A percentile compares a stretch with the other conserved stretches of the same genome.
phyloP scores from a whole-genome alignment of 2,113 vertebrate species.

The Sterrhoptilus dennistouni region DNA sequence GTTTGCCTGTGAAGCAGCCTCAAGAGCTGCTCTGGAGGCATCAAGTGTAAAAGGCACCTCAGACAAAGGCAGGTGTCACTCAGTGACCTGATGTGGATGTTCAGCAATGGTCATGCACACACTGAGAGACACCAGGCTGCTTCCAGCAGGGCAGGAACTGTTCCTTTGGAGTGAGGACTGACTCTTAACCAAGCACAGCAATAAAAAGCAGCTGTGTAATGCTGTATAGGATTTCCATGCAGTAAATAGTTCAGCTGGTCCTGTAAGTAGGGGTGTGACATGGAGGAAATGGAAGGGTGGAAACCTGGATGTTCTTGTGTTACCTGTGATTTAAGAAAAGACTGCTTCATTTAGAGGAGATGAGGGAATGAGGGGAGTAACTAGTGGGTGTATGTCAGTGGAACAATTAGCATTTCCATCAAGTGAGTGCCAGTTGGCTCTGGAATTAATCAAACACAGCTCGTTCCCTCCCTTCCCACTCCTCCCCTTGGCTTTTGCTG shows the following conservation, averaged over 20 bases:
- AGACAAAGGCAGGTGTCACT: not conserved
- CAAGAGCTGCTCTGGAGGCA: not conserved
- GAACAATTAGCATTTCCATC: constrained; percentile 40
- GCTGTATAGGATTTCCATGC: not conserved
- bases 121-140: not conserved
- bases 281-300: constrained; percentile 27
- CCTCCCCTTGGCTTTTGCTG: not conserved
- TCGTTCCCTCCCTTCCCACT: not conserved
- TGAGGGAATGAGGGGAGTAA: not conserved
- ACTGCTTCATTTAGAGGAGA: not conserved
- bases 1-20: not conserved
- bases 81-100: not conserved
- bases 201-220: not conserved
- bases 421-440: constrained; percentile 23
- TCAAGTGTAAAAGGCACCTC: not conserved
- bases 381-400: constrained; percentile 14
- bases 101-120: not conserved
- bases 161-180: not conserved
- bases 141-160: not conserved
- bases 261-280: not conserved
- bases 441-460: not conserved
- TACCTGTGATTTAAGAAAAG: constrained; percentile 37
- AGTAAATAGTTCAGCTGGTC: not conserved
- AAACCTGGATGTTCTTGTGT: not conserved
- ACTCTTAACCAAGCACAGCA: not conserved